phyloP scores from a whole-genome alignment of 2,888 invertebrate species.

The Atrina japonica region DNA sequence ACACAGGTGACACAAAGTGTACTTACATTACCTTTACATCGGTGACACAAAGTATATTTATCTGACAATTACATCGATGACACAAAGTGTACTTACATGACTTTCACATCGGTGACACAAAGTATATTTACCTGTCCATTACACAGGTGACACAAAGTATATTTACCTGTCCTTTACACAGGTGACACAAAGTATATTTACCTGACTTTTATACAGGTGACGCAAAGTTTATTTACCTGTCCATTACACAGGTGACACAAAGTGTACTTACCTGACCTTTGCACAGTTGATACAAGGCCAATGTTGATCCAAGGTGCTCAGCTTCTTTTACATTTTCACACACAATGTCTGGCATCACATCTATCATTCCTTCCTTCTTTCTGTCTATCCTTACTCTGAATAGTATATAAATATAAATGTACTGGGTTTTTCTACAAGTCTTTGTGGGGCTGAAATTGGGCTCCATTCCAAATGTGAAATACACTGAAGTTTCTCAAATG shows the following conservation, averaged over 20 bases:
- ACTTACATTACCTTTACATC: not conserved
- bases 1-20: not conserved
- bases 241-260: too few species aligned
- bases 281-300: conserved; percentile 77
- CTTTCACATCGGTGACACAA: not conserved
- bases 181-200: not conserved
- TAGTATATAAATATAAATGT: conserved; percentile 12
- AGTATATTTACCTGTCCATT: too few species aligned
- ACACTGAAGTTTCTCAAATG: too few species aligned
- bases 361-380: conserved; percentile 65
- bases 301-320: conserved; percentile 77
- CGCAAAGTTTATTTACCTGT: too few species aligned
- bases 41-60: not conserved
- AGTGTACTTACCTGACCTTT: conserved; percentile 69
- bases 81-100: not conserved
- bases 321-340: conserved; percentile 77
- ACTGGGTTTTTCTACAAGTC: too few species aligned
- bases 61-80: not conserved
- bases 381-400: conserved; percentile 63
- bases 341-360: conserved; percentile 69
- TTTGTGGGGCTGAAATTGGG: too few species aligned
- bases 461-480: too few species aligned
- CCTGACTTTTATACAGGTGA: too few species aligned
- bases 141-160: too few species aligned
- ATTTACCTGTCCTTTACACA: conserved; percentile 6